Evolutionary conservation across 2,888 invertebrate genomes (phyloP), one percentile per base, ranked within the genome.

Genomic region (Lucinisca nassula): DNA sequence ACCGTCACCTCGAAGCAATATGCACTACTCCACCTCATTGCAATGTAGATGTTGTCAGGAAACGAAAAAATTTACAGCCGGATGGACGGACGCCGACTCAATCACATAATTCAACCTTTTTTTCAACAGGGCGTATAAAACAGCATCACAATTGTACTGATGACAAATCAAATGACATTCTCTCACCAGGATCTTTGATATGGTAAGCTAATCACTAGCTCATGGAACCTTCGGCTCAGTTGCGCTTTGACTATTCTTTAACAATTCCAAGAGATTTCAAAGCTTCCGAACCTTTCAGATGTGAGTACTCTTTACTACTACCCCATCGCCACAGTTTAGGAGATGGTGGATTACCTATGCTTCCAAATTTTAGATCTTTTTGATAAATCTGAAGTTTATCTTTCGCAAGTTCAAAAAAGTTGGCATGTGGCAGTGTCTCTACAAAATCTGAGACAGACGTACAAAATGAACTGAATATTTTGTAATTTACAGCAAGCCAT

Each of bases 401-500:
- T 70, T 35, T 30, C 27, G 79, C 79, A 32, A 49, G 24, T 14
- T 67, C 30, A 17, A 70, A 12, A 79, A 79, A 79, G 32, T 45
- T 10, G 0, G 79, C 37, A 32, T 35, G 40, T 30, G 79, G 79
- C 51, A 72, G 1, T 17, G 51, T 51, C 51, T 51, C 17, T 51
- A 51, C 51, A 51, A 51, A 51, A 79, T 79, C 70, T 30, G 49
- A 30, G 2, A 30, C 30, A 24, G 79, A 70, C 8, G n/a, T 27
- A 51, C 51, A 21, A 21, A 51, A 51, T 21, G 51, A 51, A 27
- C 79, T 70, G 49, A 81, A 40, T 24, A 75, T 38, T 58, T 75
- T 81, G 61, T 81, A 75, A 75, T 81, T 81, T 17, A 81, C n/a
- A 27, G 75, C 37, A 45, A 81, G 24, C 81, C 81, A 81, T 10